Base-by-base conservation (phyloP, 53 echinoderm and acorn worm species). In the Pentamera pediparva region DNA sequence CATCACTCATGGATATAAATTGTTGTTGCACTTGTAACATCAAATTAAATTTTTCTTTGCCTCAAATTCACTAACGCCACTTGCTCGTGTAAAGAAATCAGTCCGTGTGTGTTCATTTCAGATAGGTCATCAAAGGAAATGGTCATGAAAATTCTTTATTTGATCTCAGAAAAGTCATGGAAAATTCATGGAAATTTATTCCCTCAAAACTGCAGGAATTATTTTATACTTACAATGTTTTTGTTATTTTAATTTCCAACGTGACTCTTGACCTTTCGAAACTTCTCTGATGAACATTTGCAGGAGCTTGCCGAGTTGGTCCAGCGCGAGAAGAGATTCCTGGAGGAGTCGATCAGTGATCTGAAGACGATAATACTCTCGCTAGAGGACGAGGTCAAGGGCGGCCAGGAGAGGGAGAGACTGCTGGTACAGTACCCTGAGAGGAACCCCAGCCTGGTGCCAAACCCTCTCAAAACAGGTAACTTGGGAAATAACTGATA, bases 291-390 rank as follows among this genome's bases (percentile, higher is more conserved):
- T 69, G 12, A 39, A 32, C 8, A 3, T 39, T 72, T 37, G 20
- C 53, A 93, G 96, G 80, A 88, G 22, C 73, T 89, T 37, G 80
- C 80, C 1, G 56, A 78, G 40, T 69, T 76, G 1, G 51, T 95
- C 26, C 60, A 38, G 59, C 78, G 85, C 25, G 91, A 95, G 77
- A 95, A 88, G 53, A 45, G 82, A 28, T 88, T 87, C 61, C 58
- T 95, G 18, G 88, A 88, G 62, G 49, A 43, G 1, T 95, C 96
- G 25, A 83, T 95, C 8, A 41, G 37, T 29, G 96, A 95, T 52
- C 87, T 95, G 17, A 87, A 95, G 91, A 79, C 79, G 34, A 94
- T 95, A 85, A 95, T 95, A 49, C 72, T 88, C 19, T 56, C 88
- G 1, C 62, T 91, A 5, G 91, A 91, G 59, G 85, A 77, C 8